phyloP scores from a whole-genome alignment of 2,888 invertebrate species.

The Cremastinae sp. region DNA sequence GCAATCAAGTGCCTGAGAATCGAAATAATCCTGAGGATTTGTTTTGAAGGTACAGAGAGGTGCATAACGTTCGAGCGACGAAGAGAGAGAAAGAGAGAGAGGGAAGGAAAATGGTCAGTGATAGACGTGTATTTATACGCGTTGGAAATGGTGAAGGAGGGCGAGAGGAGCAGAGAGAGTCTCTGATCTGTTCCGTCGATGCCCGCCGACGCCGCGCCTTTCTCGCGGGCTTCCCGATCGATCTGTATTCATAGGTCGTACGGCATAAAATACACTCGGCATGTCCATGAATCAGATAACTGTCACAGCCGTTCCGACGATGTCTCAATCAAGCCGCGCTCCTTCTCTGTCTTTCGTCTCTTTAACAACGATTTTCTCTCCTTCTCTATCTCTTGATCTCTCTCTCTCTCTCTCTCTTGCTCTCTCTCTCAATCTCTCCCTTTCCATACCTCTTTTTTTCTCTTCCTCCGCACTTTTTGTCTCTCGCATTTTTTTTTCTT shows the following conservation, averaged over 20 bases:
- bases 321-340: constrained; percentile 77
- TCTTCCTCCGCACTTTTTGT: not conserved
- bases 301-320: constrained; percentile 78
- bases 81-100: not conserved
- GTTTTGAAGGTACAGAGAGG: constrained; percentile 30
- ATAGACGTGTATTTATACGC: constrained; percentile 23
- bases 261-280: constrained; percentile 80
- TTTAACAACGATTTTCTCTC: too few species aligned
- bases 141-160: constrained; percentile 13
- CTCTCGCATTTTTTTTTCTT: constrained; percentile 20
- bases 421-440: constrained; percentile 17
- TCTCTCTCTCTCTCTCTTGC: constrained; percentile 10
- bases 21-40: constrained; percentile 33
- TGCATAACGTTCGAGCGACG: constrained; percentile 7
- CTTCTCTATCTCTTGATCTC: constrained; percentile 57
- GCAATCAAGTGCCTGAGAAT: too few species aligned
- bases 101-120: not conserved
- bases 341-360: constrained; percentile 55
- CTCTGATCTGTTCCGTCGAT: constrained; percentile 47
- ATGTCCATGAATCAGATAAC: constrained; percentile 81
- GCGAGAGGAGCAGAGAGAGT: constrained; percentile 8
- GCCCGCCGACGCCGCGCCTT: constrained; percentile 47
- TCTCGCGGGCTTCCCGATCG: constrained; percentile 70
- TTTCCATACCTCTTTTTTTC: constrained; percentile 30
- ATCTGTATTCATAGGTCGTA: constrained; percentile 80